A percentile compares a stretch with the other conserved stretches of the same genome.
Evolutionary conservation across 1,140 invertebrate species (phyloP).

Genomic region (Papilio polytes): DNA sequence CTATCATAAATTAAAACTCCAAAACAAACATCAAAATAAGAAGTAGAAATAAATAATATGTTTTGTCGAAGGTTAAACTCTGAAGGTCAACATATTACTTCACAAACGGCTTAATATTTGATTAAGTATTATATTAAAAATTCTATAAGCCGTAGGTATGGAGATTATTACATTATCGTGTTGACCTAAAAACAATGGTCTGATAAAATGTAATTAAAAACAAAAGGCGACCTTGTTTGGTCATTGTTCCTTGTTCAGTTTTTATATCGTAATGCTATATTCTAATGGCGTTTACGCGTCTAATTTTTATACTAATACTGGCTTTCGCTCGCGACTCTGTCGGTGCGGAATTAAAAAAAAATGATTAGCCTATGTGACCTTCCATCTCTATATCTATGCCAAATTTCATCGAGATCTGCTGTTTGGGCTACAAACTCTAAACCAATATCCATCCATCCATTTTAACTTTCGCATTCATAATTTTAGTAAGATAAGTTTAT

Average conservation of each 20-base stretch:
- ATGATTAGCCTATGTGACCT: too few relatives aligned
- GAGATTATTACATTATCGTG: not conserved
- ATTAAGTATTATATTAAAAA: not conserved
- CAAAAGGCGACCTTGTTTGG: not conserved
- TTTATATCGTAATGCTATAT: not conserved
- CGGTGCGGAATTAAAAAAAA: too few relatives aligned
- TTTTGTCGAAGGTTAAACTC: not conserved
- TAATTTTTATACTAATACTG: too few relatives aligned
- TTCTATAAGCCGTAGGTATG: not conserved
- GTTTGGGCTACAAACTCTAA: too few relatives aligned
- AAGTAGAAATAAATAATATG: not conserved
- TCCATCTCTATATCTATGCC: too few relatives aligned
- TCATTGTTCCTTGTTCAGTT: not conserved
- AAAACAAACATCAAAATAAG: not conserved
- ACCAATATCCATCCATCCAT: too few relatives aligned
- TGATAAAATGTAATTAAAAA: constrained; percentile 4
- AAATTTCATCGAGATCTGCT: too few relatives aligned
- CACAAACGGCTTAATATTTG: not conserved
- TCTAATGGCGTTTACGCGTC: too few relatives aligned
- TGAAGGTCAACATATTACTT: not conserved
- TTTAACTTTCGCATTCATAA: too few relatives aligned
- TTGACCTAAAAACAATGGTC: not conserved
- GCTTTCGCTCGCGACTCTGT: too few relatives aligned
- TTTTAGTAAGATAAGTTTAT: too few relatives aligned
- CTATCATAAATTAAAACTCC: too few relatives aligned